A percentile compares a stretch with the other conserved stretches of the same genome.
Evolutionary conservation across 2,888 invertebrate species (phyloP).

Genomic region (Sesamia inferens): DNA sequence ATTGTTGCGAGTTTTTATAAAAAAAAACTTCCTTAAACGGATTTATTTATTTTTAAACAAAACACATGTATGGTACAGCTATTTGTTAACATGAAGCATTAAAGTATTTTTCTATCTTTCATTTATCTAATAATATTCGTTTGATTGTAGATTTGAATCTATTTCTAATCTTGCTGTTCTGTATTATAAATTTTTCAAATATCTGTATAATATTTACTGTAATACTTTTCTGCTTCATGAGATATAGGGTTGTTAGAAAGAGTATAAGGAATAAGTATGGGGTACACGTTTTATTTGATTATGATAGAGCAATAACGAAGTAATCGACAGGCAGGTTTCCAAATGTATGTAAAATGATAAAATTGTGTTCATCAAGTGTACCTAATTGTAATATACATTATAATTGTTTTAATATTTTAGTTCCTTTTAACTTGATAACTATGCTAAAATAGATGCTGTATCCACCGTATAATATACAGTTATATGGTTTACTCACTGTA

Average conservation of each 20-base stretch:
- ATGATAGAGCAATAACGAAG: constrained; percentile 79
- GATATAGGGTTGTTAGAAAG: constrained; percentile 85
- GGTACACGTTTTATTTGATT: constrained; percentile 80
- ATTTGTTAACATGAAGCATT: constrained; percentile 87
- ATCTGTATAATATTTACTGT: constrained; percentile 85
- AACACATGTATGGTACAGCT: constrained; percentile 81
- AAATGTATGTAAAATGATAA: constrained; percentile 69
- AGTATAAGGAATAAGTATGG: constrained; percentile 86
- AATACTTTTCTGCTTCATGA: constrained; percentile 90
- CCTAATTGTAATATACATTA: constrained; percentile 75
- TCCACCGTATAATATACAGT: constrained; percentile 64
- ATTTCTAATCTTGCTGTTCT: constrained; percentile 84
- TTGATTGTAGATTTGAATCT: constrained; percentile 86
- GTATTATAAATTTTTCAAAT: constrained; percentile 82
- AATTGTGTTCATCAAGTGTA: constrained; percentile 78
- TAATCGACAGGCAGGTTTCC: constrained; percentile 82
- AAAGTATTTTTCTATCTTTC: constrained; percentile 82
- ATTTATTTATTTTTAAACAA: constrained; percentile 78
- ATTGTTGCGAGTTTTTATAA: constrained; percentile 83
- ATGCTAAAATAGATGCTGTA: constrained; percentile 66
- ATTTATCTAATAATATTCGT: constrained; percentile 69
- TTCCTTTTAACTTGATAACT: constrained; percentile 70
- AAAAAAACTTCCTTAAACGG: constrained; percentile 62
- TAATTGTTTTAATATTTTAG: constrained; percentile 70
- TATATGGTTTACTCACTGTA: constrained; percentile 63